Evolutionary conservation across 1,140 invertebrate species (phyloP), one percentile per base, ranked within the genome.

Genomic region (Bacillus rossius): DNA sequence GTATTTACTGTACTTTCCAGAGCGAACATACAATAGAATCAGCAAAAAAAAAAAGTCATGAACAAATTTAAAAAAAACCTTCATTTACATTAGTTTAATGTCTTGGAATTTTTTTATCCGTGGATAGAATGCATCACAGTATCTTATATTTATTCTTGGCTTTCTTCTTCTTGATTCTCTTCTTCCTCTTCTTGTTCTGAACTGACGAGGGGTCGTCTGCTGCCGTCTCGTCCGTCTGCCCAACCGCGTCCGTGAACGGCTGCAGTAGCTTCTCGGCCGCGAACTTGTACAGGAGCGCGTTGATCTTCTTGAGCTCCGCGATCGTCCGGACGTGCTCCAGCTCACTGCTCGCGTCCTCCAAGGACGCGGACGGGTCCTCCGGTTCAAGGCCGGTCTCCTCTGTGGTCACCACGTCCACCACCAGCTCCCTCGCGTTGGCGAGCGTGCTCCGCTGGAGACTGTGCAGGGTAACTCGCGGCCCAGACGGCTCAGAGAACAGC

Each of bases 401-500:
- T n/a, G 29, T 19, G 5, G 20, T 49, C 10, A 17, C 29, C 17
- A 55, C 37, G 26, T 19, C 22, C 3, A 55, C 10, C 17, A n/a
- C 25, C 25, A 49, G n/a, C 10, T 13, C 37, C 17, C n/a, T 37
- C 38, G 38, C 40, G 13, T 45, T 19, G 29, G n/a, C 1, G 45
- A 45, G 38, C 17, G 19, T 19, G 10, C 38, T 65, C 47, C 71
- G 41, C 72, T 75, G 60, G 40, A 75, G 48, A 62, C 68, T 73
- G 59, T 75, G 62, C 64, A 79, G 64, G 49, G 71, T 66, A 2
- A 77, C 60, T 25, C 70, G 74, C 0, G 72, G 75, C 40, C 68
- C 72, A 17, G 79, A 74, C 50, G 69, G 69, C 7, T 68, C 65
- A 17, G 69, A 65, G 40, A 71, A 75, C 29, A 78, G 75, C 38